Percentiles rank a stretch among this genome's conserved stretches.
phyloP scores from a whole-genome alignment of 2,113 vertebrate species.

The Trochalopteron elliotii region DNA sequence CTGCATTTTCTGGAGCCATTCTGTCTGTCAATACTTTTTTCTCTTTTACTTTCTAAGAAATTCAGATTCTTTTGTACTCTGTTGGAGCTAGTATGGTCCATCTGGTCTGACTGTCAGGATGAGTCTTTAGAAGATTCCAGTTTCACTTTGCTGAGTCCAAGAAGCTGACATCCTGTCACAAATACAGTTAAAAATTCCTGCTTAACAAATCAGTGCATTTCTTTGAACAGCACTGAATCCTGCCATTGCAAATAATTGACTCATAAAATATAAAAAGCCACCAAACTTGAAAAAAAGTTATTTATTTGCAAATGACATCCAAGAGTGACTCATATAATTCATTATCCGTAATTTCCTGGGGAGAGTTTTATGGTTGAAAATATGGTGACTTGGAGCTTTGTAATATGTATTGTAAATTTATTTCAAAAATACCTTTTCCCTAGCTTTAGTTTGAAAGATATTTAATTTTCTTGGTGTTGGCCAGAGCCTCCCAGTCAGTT shows the following conservation, averaged over 20 bases:
- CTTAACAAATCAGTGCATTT: background rate
- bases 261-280: background rate
- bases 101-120: conserved; percentile 35
- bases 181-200: background rate
- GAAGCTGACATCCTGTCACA: conserved; percentile 43
- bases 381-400: background rate
- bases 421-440: background rate
- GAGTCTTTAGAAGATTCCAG: background rate
- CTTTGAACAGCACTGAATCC: background rate
- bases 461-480: background rate
- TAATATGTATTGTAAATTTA: background rate
- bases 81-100: background rate
- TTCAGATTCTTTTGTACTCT: background rate
- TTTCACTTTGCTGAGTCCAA: conserved; percentile 5
- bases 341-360: background rate
- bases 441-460: background rate
- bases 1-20: background rate
- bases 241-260: background rate
- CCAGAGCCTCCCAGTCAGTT: background rate
- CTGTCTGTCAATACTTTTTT: background rate
- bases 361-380: background rate
- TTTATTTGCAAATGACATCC: background rate
- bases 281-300: background rate
- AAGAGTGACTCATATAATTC: background rate
- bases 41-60: background rate